Base-by-base conservation (phyloP, 2,888 invertebrate genomes). In the Cheilosia pagana region DNA sequence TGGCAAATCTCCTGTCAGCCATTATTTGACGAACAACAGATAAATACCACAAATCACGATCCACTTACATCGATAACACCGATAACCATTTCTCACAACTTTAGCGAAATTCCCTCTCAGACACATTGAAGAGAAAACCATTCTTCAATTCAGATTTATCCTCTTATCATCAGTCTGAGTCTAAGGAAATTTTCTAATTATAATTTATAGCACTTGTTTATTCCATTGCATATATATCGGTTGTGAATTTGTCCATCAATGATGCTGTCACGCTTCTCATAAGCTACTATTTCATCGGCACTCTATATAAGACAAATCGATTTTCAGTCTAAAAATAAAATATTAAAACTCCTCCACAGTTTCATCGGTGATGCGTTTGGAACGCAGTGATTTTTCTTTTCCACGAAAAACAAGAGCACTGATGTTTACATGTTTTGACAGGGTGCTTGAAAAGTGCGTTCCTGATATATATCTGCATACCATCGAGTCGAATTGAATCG, bases 351-450 rank as follows among this genome's bases (percentile, higher is more conserved):
- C 25, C 19, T 31, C 35, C 62, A 25, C 35, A 12, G 57, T 5
- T 50, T 25, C 21, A 65, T 39, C 5, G 10, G 35, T 35, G 48
- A 55, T 72, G 31, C 65, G 21, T 21, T 74, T 41, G 39, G 43
- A 57, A 50, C 62, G 31, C 39, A 50, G 21, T 45, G 57, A 57
- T 48, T 57, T 48, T 53, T 65, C 59, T 62, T 19, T 45, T 45
- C 45, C 8, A 8, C 28, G n/a, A 23, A 31, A 25, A 2, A 39
- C 28, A 45, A 39, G 35, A 0, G 28, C 39, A 50, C 41, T 78
- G 78, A 83, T 91, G 91, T 91, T 91, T 91, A 91, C 88, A 87
- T 91, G 90, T 91, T 91, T 91, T 91, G 91, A 91, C 91, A 91
- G 88, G 89, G 88, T 90, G 87, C 82, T 81, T 81, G 81, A 81